Evolutionary conservation across 2,797 vertebrate species (phyloP).

Genomic region (Cuniculus paca): DNA sequence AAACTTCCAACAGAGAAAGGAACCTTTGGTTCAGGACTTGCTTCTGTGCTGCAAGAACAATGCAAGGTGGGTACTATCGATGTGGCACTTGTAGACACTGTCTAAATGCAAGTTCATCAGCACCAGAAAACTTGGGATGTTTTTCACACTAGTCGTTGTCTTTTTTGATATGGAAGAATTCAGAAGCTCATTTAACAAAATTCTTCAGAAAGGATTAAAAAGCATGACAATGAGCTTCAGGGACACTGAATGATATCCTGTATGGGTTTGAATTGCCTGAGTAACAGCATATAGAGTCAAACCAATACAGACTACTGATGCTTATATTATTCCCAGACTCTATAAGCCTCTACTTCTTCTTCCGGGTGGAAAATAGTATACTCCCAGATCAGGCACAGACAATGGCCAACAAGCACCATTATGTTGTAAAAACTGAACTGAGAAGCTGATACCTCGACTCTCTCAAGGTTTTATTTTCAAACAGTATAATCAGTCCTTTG

Average conservation of each 20-base stretch:
- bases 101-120: conserved; percentile 88
- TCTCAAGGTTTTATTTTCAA: conserved; percentile 92
- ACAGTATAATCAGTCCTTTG: conserved; percentile 93
- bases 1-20: conserved; percentile 88
- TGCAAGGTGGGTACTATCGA: too few species aligned
- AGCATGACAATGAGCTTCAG: conserved; percentile 93
- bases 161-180: conserved; percentile 91
- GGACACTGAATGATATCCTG: conserved; percentile 93
- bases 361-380: conserved; percentile 80
- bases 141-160: conserved; percentile 91
- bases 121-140: conserved; percentile 89
- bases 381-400: conserved; percentile 91
- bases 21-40: conserved; percentile 83
- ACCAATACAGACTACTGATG: conserved; percentile 95
- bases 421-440: conserved; percentile 93
- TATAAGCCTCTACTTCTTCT: conserved; percentile 91
- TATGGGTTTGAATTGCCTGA: conserved; percentile 98
- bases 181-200: conserved; percentile 91
- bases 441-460: conserved; percentile 92
- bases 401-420: conserved; percentile 80
- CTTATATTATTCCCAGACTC: conserved; percentile 94
- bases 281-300: conserved; percentile 90
- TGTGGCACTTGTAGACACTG: rapidly evolving
- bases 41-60: background rate
- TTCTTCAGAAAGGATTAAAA: conserved; percentile 87